Evolutionary conservation across 2,888 invertebrate genomes (phyloP), one percentile per base, ranked within the genome.

Genomic region (Gibbula magus): DNA sequence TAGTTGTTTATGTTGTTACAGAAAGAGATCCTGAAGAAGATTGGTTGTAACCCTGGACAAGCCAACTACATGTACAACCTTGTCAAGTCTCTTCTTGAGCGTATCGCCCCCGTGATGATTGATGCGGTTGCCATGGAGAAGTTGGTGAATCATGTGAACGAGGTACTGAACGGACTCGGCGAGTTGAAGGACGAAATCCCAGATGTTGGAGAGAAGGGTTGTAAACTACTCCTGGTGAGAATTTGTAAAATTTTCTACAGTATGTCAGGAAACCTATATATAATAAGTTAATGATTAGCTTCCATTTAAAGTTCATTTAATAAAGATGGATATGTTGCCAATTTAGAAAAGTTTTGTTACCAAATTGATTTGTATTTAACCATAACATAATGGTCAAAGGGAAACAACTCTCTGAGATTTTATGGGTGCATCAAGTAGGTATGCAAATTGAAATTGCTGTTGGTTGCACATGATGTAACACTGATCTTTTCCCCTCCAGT

Each of bases 51-150:
- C 93, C 94, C 98, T 25, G 98, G 98, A 92, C 98, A 98, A 96
- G 97, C 98, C 1, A 98, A 98, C 93, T 94, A 97, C 52, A 97
- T 98, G 93, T 98, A 98, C 94, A 98, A 97, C 92, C 98, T 97
- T 0, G 96, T 99, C 56, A 99, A 99, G 94, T 97, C 97, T 95
- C 93, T 99, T 73, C 93, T 99, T 80, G 99, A 99, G 93, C 95
- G 99, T 81, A 96, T 98, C 18, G 98, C 98, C 84, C 98, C 98
- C 0, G 98, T 99, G 5, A 97, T 99, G 96, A 96, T 99, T 16
- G 99, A 99, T 92, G 96, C 96, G 88, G 96, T 96, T 84, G 96
- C 98, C 0, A 95, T 98, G 87, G 95, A 96, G 83, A 95, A 94
- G 82, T 93, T 95, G 77, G 88, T 92, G 25, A 87, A 86, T 76